Conservation (phyloP, 1,140 invertebrate genomes). For the Brachystomella parvula region DNA sequence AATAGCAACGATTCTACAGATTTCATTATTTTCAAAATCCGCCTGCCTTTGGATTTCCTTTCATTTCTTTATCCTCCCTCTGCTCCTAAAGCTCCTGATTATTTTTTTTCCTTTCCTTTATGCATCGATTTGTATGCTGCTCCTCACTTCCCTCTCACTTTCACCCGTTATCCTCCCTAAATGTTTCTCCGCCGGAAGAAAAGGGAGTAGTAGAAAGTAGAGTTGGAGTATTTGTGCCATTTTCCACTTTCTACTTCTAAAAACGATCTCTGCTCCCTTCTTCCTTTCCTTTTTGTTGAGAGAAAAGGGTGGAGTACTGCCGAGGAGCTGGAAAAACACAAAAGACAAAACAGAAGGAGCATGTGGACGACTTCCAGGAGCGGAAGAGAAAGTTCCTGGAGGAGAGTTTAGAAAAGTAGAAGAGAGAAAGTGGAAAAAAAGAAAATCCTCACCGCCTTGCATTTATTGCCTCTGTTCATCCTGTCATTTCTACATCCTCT, state of each 20-base stretch:
- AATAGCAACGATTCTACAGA: no score
- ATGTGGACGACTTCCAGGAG: no score
- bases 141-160: background rate
- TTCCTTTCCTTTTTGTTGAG: background rate
- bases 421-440: background rate
- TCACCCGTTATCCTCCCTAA: background rate
- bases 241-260: background rate
- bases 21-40: no score
- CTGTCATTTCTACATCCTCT: background rate
- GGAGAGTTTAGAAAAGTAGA: background rate
- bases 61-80: background rate
- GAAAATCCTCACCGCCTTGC: slow-evolving; percentile 5
- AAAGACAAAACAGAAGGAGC: no score
- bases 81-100: no score
- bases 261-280: no score
- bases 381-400: no score
- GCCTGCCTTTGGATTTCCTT: no score
- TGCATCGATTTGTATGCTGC: slow-evolving; percentile 9
- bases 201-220: background rate
- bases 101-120: no score
- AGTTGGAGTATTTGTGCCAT: background rate
- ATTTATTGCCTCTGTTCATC: background rate
- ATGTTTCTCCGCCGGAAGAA: no score
- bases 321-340: background rate
- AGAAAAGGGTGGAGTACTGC: background rate